Base-by-base conservation (phyloP, 2,797 vertebrate species). In the Molothrus aeneus region DNA sequence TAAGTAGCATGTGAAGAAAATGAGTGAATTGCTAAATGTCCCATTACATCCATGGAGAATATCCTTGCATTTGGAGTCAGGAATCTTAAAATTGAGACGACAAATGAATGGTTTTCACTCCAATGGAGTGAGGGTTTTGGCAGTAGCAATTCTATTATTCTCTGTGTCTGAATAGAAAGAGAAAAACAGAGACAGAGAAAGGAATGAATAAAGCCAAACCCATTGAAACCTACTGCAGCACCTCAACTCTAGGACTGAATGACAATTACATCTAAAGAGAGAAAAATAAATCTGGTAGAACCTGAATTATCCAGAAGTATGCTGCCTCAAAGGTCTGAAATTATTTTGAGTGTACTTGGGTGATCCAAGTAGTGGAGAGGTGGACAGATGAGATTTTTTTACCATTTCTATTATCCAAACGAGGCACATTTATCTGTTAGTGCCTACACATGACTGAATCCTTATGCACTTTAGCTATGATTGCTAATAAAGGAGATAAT, bases 21-120 rank as follows among this genome's bases (percentile, higher is more conserved):
- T 97, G 97, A 98, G 98, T 97, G 97, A 98, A 98, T 96, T 98
- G 97, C 95, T 98, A 98, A 98, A 98, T 98, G 97, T 98, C 97
- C 98, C 97, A 98, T 98, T 98, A 97, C 21, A 4, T 98, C 98
- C 97, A 95, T 79, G 86, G 98, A 98, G 98, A 98, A 97, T 98
- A 98, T 95, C 68, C 94, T 94, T 97, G 90, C 88, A 96, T 96
- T 97, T 97, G 95, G 96, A 98, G 95, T 97, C 92, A 92, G 85
- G 93, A 97, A 94, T 98, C 97, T 97, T 98, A 97, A 97, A 98
- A 98, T 78, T 97, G 97, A 97, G 97, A 97, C 1, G 2, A 97
- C 96, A 98, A 98, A 98, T 97, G 95, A 98, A 97, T 96, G 95
- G 93, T 98, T 98, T 98, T 97, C 97, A 98, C 96, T 97, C 93